These are phyloP conservation scores for Nymphalis c-album DNA, from an alignment of 2,888 invertebrate genomes.

Conservation along the genomic window DNA sequence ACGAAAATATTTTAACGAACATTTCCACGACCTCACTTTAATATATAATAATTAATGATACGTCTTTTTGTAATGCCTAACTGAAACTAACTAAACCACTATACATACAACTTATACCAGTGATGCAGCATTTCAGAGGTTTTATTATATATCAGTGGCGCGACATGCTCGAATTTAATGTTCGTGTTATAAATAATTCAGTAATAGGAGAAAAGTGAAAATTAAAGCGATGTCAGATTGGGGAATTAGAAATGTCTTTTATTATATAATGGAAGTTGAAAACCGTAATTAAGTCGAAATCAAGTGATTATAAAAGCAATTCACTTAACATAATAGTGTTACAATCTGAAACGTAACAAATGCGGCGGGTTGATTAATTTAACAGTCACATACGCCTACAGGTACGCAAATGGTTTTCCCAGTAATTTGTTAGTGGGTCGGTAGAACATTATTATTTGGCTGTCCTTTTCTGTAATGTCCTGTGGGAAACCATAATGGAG, in stretches of 20 bases:
- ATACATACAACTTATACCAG: no score
- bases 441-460: conserved; percentile 1
- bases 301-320: conserved; percentile 3
- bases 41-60: no score
- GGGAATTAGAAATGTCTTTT: background rate
- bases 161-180: no score
- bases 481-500: background rate
- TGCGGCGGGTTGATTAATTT: conserved; percentile 4
- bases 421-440: conserved; percentile 6
- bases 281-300: background rate
- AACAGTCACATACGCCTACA: conserved; percentile 1
- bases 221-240: background rate
- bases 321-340: conserved; percentile 5
- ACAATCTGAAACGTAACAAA: conserved; percentile 2
- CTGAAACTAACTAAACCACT: no score
- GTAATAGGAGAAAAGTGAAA: no score
- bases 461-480: conserved; percentile 1
- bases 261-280: background rate
- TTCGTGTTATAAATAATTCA: no score
- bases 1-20: background rate
- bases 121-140: background rate
- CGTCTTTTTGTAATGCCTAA: no score
- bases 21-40: no score
- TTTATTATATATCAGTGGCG: background rate
- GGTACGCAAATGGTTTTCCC: conserved; percentile 2